A percentile compares a stretch with the other conserved stretches of the same genome.
Evolutionary conservation across 2,888 invertebrate genomes (phyloP).

Genomic region (Ophioninae sp.): DNA sequence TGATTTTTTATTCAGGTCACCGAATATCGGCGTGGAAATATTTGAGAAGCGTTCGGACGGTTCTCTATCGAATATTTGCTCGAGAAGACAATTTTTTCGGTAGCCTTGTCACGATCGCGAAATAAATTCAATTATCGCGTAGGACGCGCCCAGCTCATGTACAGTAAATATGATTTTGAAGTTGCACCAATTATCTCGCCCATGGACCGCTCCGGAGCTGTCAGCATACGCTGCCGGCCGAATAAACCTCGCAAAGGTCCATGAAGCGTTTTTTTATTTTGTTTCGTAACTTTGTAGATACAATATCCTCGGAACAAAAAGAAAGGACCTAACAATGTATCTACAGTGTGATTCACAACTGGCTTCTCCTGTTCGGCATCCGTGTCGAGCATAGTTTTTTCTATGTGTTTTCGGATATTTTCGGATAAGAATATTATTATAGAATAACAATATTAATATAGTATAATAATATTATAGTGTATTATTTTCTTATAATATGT

Average conservation of each 20-base stretch:
- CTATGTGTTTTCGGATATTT: no score
- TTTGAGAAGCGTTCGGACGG: neutral
- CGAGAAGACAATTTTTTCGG: neutral
- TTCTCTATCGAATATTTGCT: neutral
- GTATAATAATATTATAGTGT: no score
- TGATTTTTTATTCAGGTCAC: neutral
- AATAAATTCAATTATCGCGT: neutral
- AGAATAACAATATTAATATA: no score
- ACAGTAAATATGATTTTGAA: neutral
- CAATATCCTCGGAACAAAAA: neutral
- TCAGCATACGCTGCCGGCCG: conserved; percentile 4
- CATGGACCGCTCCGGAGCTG: neutral
- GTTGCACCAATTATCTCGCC: conserved; percentile 2
- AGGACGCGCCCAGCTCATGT: neutral
- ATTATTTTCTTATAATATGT: no score
- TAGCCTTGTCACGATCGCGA: neutral
- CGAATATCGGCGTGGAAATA: neutral
- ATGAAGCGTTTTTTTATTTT: conserved; percentile 7
- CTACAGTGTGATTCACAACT: neutral
- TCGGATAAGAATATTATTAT: no score
- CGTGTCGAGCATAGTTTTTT: neutral
- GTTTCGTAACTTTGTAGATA: neutral
- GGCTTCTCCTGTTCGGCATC: no score
- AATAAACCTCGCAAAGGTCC: neutral
- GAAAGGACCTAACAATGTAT: neutral